A percentile compares a stretch with the other conserved stretches of the same genome.
phyloP scores from a whole-genome alignment of 2,113 vertebrate species.

The Lipotes vexillifer region DNA sequence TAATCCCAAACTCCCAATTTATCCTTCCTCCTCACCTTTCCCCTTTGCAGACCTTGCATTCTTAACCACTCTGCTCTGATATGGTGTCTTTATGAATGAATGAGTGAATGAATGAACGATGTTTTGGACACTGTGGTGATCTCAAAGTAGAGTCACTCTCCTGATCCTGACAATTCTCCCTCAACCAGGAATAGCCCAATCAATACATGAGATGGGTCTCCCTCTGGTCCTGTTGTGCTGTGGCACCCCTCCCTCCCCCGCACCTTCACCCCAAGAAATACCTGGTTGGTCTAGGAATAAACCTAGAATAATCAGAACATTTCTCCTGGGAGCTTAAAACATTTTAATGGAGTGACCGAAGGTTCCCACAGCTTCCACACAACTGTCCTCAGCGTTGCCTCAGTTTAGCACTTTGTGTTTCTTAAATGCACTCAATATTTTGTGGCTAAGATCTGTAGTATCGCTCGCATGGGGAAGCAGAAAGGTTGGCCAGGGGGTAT shows the following conservation, averaged over 20 bases:
- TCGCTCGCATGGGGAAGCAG: not conserved
- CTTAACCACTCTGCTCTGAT: not conserved
- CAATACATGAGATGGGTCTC: not conserved
- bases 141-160: not conserved
- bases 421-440: not conserved
- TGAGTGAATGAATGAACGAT: not conserved
- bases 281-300: not conserved
- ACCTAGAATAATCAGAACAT: not conserved
- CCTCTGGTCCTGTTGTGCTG: not conserved
- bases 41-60: not conserved
- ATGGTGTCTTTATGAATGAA: not conserved
- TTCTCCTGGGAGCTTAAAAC: not conserved
- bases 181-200: not conserved
- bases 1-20: too few relatives aligned
- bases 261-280: not conserved
- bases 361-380: not conserved
- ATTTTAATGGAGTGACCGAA: not conserved
- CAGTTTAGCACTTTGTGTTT: not conserved
- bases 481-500: not conserved
- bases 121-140: not conserved
- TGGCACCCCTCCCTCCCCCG: not conserved
- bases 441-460: not conserved
- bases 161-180: not conserved
- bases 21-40: too few relatives aligned
- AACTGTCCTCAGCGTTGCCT: not conserved